phyloP scores from a whole-genome alignment of 2,797 vertebrate genomes.

The Pteropus rufus region DNA sequence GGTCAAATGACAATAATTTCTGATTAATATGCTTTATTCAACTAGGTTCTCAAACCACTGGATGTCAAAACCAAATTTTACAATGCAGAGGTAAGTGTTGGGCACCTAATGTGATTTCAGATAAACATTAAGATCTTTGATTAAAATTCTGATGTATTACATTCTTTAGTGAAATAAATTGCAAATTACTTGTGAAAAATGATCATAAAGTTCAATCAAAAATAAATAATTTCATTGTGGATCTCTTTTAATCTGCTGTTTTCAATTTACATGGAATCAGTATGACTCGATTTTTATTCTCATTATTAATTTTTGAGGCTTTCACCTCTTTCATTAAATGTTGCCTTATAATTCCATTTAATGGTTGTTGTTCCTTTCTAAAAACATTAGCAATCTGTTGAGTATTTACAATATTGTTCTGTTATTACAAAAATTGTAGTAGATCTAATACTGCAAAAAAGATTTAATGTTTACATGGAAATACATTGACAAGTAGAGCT shows the following conservation, averaged over 20 bases:
- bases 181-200: conserved; percentile 37
- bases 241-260: conserved; percentile 23
- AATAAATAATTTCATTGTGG: conserved; percentile 42
- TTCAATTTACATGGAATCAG: conserved; percentile 3
- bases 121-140: conserved; percentile 28
- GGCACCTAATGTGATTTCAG: conserved; percentile 20
- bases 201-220: conserved; percentile 39
- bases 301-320: conserved; percentile 30
- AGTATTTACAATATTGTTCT: conserved; percentile 4
- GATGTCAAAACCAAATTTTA: conserved; percentile 99
- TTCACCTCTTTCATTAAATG: conserved; percentile 11
- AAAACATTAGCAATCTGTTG: conserved; percentile 13
- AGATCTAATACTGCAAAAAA: not conserved
- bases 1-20: conserved; percentile 61
- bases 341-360: not conserved
- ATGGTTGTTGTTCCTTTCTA: not conserved
- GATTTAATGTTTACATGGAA: not conserved
- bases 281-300: conserved; percentile 33
- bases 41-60: conserved; percentile 97
- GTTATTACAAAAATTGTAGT: not conserved
- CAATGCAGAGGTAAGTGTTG: conserved; percentile 94
- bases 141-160: conserved; percentile 28
- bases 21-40: conserved; percentile 87
- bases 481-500: not conserved
- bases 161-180: conserved; percentile 40